Percentiles rank a stretch among this genome's conserved stretches.
These are phyloP conservation scores for Brachypteracias leptosomus DNA, from an alignment of 2,113 vertebrate species.

Conservation along the genomic window DNA sequence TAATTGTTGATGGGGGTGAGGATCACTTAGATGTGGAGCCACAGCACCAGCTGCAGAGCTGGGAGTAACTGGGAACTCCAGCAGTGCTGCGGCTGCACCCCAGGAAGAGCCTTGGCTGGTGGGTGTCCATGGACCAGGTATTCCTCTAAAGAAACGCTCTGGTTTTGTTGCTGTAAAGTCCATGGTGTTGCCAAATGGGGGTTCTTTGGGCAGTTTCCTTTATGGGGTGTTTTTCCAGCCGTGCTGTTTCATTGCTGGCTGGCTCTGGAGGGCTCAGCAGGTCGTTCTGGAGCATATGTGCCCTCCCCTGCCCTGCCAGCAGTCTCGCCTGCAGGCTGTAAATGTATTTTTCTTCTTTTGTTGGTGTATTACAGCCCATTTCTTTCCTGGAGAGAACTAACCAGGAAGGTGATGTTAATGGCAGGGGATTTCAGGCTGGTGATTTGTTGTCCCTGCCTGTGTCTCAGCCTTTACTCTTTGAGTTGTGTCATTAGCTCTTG, in stretches of 20 bases:
- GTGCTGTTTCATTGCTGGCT: neutral
- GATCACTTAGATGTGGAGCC: neutral
- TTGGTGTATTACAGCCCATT: neutral
- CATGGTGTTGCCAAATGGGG: neutral
- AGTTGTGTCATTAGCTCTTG: neutral
- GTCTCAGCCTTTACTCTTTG: neutral
- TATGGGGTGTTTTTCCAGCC: neutral
- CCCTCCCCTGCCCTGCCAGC: neutral
- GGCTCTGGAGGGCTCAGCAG: neutral
- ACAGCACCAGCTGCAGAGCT: neutral
- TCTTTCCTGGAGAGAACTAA: neutral
- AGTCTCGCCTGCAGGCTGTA: neutral
- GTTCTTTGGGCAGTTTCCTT: neutral
- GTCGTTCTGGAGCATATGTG: neutral
- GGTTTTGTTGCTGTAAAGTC: neutral
- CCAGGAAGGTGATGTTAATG: neutral
- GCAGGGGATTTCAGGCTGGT: neutral
- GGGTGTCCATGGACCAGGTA: constrained; percentile 18
- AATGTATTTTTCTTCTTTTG: neutral
- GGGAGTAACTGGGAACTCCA: neutral
- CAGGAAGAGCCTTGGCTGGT: neutral
- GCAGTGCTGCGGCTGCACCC: neutral
- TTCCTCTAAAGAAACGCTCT: constrained; percentile 2
- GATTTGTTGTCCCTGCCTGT: neutral
- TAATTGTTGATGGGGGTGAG: neutral